Conservation (phyloP, 2,113 vertebrate species). For the Propithecus coquereli region DNA sequence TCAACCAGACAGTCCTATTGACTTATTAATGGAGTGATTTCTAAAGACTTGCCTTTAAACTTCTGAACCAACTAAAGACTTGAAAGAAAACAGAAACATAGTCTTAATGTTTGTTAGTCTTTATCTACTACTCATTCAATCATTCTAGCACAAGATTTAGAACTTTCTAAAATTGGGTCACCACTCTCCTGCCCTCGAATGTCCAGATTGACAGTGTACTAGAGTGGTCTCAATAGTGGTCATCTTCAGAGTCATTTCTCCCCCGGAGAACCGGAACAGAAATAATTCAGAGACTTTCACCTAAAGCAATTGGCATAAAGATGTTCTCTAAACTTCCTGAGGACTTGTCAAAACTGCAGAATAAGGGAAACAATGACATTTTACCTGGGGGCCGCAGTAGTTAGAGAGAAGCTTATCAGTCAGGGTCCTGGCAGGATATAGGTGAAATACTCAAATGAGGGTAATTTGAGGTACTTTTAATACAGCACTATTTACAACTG, state of each 20-base stretch:
- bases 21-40: background rate
- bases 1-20: background rate
- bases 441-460: background rate
- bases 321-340: background rate
- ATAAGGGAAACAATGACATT: background rate
- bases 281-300: background rate
- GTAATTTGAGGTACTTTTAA: background rate
- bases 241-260: background rate
- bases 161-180: background rate
- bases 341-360: background rate
- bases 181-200: background rate
- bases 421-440: background rate
- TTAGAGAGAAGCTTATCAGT: background rate
- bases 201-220: background rate
- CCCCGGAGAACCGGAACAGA: background rate
- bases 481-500: background rate
- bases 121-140: background rate
- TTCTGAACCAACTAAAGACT: background rate
- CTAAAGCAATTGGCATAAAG: background rate
- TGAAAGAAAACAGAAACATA: background rate
- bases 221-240: background rate
- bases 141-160: background rate
- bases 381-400: background rate
- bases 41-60: background rate
- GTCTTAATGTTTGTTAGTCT: background rate